A percentile compares a stretch with the other conserved stretches of the same genome.
phyloP scores from a whole-genome alignment of 2,888 invertebrate genomes.

The Orthosia gracilis region DNA sequence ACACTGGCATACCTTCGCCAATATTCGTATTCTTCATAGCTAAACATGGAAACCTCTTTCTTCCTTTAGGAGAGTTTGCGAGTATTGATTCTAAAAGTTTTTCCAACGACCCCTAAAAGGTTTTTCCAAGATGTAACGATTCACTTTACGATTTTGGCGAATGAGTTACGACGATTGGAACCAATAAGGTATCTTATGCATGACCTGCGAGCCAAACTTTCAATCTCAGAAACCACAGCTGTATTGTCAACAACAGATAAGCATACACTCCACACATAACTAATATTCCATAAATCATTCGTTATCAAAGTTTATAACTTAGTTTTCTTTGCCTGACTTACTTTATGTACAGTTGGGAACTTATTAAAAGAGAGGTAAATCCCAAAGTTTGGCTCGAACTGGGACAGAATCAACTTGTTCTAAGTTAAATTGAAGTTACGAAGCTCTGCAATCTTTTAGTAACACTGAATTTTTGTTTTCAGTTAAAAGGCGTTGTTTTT shows the following conservation, averaged over 20 bases:
- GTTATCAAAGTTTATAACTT: slow-evolving; percentile 34
- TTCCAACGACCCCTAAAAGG: not conserved
- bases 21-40: not conserved
- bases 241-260: not conserved
- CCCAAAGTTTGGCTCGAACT: slow-evolving; percentile 40
- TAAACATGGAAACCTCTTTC: not conserved
- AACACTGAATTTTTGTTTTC: slow-evolving; percentile 23
- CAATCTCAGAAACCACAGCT: not conserved
- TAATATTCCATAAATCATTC: slow-evolving; percentile 32
- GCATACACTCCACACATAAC: not conserved
- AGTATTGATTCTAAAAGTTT: not conserved
- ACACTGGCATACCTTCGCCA: not conserved
- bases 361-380: slow-evolving; percentile 53
- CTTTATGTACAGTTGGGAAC: slow-evolving; percentile 34
- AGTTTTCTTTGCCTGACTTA: slow-evolving; percentile 37
- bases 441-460: slow-evolving; percentile 20
- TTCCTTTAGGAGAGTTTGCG: not conserved
- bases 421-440: slow-evolving; percentile 35
- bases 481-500: slow-evolving; percentile 1
- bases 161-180: too few relatives aligned
- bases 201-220: not conserved
- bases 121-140: not conserved
- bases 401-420: slow-evolving; percentile 29
- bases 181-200: too few relatives aligned
- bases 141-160: not conserved